Evolutionary conservation across 2,888 invertebrate genomes (phyloP).

Genomic region (Dioctria linearis): DNA sequence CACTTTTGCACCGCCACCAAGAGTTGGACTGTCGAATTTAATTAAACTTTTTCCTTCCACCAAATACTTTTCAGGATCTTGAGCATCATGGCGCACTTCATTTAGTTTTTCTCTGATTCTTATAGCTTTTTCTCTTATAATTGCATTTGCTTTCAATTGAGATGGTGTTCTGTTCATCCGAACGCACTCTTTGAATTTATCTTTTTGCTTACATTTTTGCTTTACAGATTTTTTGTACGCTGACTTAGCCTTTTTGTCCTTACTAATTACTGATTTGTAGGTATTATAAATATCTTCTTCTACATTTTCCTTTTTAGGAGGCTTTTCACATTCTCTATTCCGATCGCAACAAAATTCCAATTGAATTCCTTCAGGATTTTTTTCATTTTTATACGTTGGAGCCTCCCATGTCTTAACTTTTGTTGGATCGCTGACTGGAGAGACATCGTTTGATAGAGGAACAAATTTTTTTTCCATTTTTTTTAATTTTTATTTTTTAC

Average conservation of each 20-base stretch:
- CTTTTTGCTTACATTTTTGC: constrained; percentile 62
- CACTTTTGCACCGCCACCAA: not conserved
- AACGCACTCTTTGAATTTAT: constrained; percentile 63
- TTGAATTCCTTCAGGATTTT: constrained; percentile 18
- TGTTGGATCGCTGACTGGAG: constrained; percentile 65
- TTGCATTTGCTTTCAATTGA: constrained; percentile 62
- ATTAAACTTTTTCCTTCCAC: constrained; percentile 14
- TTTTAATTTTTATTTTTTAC: constrained; percentile 49
- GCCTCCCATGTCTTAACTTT: constrained; percentile 65
- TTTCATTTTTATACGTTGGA: constrained; percentile 61
- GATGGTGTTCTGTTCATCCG: constrained; percentile 62
- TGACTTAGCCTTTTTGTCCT: not conserved
- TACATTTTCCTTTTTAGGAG: not conserved
- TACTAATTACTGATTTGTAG: not conserved
- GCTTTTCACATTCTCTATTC: not conserved
- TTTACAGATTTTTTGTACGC: constrained; percentile 51
- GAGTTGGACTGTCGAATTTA: not conserved
- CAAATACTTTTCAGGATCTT: not conserved
- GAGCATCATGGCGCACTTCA: constrained; percentile 25
- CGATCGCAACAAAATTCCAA: constrained; percentile 1
- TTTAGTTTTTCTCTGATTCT: not conserved
- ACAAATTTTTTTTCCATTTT: constrained; percentile 68
- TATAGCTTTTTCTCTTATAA: constrained; percentile 62
- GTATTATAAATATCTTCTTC: constrained; percentile 2
- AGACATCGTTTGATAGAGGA: constrained; percentile 63